Evolutionary conservation across 2,797 vertebrate species (phyloP).

Genomic region (Cirrhinus molitorella): DNA sequence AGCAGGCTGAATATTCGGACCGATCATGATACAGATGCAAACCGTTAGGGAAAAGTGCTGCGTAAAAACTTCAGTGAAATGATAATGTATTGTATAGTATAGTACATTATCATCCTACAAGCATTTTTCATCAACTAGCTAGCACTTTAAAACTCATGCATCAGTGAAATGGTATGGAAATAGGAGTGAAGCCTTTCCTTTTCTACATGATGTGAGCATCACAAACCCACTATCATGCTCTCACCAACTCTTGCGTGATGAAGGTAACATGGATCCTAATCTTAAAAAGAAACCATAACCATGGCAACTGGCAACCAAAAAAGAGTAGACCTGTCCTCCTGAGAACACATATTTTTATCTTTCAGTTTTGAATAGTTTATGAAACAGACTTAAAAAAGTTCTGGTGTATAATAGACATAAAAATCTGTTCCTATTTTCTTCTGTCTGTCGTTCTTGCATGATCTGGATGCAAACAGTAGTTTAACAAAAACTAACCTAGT

Average conservation of each 20-base stretch:
- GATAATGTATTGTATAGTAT: too few species aligned
- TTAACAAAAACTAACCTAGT: conserved; percentile 57
- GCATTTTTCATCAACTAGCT: background rate
- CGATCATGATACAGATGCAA: background rate
- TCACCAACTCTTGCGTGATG: too few species aligned
- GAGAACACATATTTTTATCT: background rate
- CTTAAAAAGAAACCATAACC: background rate
- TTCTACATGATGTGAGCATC: background rate
- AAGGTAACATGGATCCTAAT: background rate
- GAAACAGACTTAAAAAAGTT: too few species aligned
- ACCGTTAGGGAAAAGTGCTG: background rate
- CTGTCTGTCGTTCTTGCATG: conserved; percentile 54
- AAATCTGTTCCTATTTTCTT: conserved; percentile 67
- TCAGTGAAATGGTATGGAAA: background rate
- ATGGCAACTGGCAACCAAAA: background rate
- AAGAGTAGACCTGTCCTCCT: background rate
- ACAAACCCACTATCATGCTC: background rate
- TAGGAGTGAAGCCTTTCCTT: too few species aligned
- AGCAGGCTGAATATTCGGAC: background rate
- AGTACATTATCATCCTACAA: too few species aligned
- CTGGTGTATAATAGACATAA: conserved; percentile 58
- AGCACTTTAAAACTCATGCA: background rate
- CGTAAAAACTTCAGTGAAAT: background rate
- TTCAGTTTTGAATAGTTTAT: background rate
- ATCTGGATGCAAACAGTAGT: conserved; percentile 56